Evolutionary conservation across 2,113 vertebrate species (phyloP).

Genomic region (Xenotilapia leptura): DNA sequence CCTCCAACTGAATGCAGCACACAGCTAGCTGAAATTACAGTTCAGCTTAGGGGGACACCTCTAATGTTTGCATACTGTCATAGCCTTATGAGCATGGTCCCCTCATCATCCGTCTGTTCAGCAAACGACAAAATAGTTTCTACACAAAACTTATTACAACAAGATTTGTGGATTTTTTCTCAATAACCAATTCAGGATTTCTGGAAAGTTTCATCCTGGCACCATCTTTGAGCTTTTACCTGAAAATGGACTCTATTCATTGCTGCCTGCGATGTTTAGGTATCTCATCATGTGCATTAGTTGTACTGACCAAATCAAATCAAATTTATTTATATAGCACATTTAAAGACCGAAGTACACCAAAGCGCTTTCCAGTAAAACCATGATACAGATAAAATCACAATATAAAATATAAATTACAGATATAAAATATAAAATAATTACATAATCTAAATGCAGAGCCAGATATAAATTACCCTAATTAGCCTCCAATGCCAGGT

Average conservation of each 20-base stretch:
- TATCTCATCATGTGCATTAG: not conserved
- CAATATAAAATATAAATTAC: too few species aligned
- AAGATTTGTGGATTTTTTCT: not conserved
- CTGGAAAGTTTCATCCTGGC: not conserved
- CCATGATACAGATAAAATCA: too few species aligned
- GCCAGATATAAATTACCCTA: too few species aligned
- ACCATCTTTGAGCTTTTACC: not conserved
- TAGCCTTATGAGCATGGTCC: not conserved
- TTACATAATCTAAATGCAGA: too few species aligned
- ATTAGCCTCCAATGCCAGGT: too few species aligned
- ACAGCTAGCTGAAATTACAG: not conserved
- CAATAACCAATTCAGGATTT: not conserved
- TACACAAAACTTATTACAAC: not conserved
- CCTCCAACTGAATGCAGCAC: not conserved
- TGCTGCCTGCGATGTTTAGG: not conserved
- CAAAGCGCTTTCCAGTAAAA: too few species aligned
- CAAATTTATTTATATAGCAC: not conserved
- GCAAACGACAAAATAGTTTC: not conserved
- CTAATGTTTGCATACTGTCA: too few species aligned
- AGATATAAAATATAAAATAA: too few species aligned
- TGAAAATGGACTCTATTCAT: not conserved
- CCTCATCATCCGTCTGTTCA: not conserved
- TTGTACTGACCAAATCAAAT: not conserved
- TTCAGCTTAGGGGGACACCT: too few species aligned
- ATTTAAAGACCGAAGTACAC: not conserved